These are phyloP conservation scores for Triplophysa siluroides DNA, from an alignment of 2,113 vertebrate genomes.

Conservation along the genomic window DNA sequence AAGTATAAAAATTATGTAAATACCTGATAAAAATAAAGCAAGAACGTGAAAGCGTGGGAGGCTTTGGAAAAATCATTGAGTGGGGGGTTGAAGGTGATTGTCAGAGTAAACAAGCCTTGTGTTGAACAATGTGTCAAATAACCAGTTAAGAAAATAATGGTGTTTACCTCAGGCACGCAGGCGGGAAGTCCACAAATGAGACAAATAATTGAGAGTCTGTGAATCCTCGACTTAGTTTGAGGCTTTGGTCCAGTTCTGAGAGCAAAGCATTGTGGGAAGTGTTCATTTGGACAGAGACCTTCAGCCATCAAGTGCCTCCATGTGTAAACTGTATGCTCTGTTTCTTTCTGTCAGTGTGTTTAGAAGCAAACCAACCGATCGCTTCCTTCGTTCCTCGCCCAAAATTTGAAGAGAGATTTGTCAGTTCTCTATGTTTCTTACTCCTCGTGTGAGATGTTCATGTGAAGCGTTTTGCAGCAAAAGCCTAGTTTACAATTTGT, in stretches of 20 bases:
- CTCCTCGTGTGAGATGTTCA: neutral
- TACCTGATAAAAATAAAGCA: neutral
- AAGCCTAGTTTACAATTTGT: conserved; percentile 2
- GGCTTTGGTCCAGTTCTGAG: conserved; percentile 44
- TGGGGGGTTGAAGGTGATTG: conserved; percentile 11
- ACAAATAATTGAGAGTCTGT: conserved; percentile 64
- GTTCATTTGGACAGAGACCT: neutral
- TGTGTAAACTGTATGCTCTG: neutral
- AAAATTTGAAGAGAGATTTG: neutral
- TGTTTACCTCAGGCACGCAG: conserved; percentile 50
- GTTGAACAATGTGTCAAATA: conserved; percentile 4
- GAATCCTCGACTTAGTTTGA: conserved; percentile 56
- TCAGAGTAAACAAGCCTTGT: conserved; percentile 23
- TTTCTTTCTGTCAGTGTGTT: neutral
- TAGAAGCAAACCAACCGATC: neutral
- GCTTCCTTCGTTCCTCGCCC: neutral
- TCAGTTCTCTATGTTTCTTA: conserved; percentile 1
- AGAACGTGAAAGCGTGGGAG: conserved; percentile 7
- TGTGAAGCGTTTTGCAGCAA: neutral
- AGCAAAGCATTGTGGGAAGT: conserved; percentile 35
- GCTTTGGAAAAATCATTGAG: conserved; percentile 19
- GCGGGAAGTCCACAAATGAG: conserved; percentile 59
- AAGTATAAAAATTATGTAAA: conserved; percentile 7
- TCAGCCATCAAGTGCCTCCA: neutral
- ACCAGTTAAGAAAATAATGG: conserved; percentile 46